These are phyloP conservation scores for Mus pahari DNA, from an alignment of 2,113 vertebrate species.

Conservation along the genomic window DNA sequence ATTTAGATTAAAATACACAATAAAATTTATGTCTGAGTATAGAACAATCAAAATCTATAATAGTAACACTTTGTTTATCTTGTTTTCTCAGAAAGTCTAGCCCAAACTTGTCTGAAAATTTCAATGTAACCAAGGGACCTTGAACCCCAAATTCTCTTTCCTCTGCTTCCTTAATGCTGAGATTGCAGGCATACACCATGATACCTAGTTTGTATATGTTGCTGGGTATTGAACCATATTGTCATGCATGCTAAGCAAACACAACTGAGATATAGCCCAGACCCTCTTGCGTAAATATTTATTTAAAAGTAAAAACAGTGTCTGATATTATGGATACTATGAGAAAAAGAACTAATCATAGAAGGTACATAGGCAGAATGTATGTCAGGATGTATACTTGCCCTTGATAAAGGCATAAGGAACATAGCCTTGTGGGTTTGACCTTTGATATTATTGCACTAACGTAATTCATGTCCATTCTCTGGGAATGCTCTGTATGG, in stretches of 20 bases:
- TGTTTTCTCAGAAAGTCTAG: background rate
- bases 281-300: background rate
- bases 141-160: background rate
- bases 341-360: background rate
- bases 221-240: background rate
- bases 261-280: background rate
- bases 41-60: background rate
- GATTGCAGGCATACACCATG: too few relatives aligned
- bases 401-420: background rate
- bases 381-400: background rate
- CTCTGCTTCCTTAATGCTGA: background rate
- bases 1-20: background rate
- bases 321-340: background rate
- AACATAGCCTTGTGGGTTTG: background rate
- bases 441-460: background rate
- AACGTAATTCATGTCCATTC: background rate
- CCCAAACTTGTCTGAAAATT: too few relatives aligned
- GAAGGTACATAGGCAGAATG: background rate
- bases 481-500: background rate
- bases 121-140: background rate
- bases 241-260: background rate
- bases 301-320: background rate
- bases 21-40: background rate
- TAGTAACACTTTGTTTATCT: background rate
- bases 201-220: background rate